Base-by-base conservation (phyloP, 2,113 vertebrate species). In the Pluvianellus socialis region DNA sequence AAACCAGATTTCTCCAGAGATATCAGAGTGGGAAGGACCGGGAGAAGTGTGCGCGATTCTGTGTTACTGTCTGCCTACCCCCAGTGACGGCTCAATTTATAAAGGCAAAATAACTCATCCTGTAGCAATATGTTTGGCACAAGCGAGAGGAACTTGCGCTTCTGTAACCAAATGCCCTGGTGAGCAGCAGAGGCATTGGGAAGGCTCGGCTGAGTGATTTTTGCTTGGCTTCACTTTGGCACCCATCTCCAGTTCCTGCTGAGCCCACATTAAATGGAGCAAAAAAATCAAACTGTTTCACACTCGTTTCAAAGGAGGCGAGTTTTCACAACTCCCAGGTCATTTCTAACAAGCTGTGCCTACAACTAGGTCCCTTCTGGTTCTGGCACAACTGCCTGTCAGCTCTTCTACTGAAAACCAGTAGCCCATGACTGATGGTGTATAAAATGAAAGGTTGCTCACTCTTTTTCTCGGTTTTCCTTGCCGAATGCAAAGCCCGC, bases 251-350 rank as follows among this genome's bases (percentile, higher is more conserved):
- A 79, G n/a, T 62, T 96, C 95, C 81, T 1, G 66, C 85, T 91
- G 93, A 91, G 86, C 67, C 86, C 47, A 1, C 33, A 35, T 59
- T 89, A 95, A 96, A 95, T 94, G 94, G 93, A 92, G 86, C 77
- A 88, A 91, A 77, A 73, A 70, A 86, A 27, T 83, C 56, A 45
- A 82, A 94, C 88, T 76, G 47, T 83, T 95, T 65, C 27, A 1
- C 42, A 24, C 52, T 5, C 0, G 3, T 90, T 96, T 88, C 92
- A 96, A 94, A 96, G 79, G 86, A 83, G 68, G 23, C 0, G 3
- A 81, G 63, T 84, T 86, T 88, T 90, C 90, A 73, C 79, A 59
- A 75, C 82, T 94, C 86, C 79, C 42, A n/a, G 44, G 49, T 88
- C 20, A 35, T 55, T 91, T 70, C 91, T 74, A 62, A 55, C 72